phyloP scores from a whole-genome alignment of 1,140 invertebrate species.

The Hyposmocoma kahamanoa region DNA sequence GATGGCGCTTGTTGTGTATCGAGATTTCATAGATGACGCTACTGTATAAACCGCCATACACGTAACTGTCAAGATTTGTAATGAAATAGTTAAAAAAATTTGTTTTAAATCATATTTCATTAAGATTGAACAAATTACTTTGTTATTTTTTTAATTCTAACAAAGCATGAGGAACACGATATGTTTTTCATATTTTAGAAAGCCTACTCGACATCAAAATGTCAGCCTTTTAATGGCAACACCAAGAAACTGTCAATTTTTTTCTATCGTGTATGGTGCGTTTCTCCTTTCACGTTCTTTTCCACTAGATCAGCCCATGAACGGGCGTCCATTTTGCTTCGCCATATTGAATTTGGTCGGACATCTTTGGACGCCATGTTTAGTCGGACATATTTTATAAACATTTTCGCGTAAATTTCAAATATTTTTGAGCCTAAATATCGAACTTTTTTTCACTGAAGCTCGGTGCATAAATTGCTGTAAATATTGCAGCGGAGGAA shows the following conservation, averaged over 20 bases:
- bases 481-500: slow-evolving; percentile 52
- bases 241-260: slow-evolving; percentile 17
- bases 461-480: slow-evolving; percentile 44
- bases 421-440: slow-evolving; percentile 69
- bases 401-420: slow-evolving; percentile 75
- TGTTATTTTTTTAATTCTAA: too few relatives aligned
- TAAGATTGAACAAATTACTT: too few relatives aligned
- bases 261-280: slow-evolving; percentile 26
- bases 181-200: too few relatives aligned
- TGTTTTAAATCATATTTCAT: too few relatives aligned
- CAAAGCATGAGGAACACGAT: too few relatives aligned
- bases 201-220: too few relatives aligned
- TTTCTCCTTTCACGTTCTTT: slow-evolving; percentile 39
- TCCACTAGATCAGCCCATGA: slow-evolving; percentile 29
- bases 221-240: slow-evolving; percentile 30
- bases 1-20: too few relatives aligned
- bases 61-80: too few relatives aligned
- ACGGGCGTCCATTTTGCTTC: slow-evolving; percentile 71
- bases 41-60: too few relatives aligned
- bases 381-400: slow-evolving; percentile 75
- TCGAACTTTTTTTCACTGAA: slow-evolving; percentile 69
- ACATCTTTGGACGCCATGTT: slow-evolving; percentile 75
- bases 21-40: too few relatives aligned
- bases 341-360: slow-evolving; percentile 74
- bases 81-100: too few relatives aligned